A percentile compares a stretch with the other conserved stretches of the same genome.
These are phyloP conservation scores for Styela plicata DNA, from an alignment of 23 tunicate genomes.

Conservation along the genomic window DNA sequence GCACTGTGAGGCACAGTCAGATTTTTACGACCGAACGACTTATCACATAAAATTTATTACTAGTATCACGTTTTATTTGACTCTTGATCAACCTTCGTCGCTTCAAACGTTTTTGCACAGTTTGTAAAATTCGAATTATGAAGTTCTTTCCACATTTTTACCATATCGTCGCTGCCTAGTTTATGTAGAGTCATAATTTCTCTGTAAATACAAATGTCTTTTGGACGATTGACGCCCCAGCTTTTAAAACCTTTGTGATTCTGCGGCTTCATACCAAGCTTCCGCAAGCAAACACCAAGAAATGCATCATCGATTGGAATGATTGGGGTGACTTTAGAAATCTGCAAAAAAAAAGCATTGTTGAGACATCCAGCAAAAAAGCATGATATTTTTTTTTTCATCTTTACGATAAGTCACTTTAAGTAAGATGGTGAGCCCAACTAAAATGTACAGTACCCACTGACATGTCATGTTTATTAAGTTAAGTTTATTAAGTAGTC, in stretches of 20 bases:
- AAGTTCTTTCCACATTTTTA: constrained; percentile 79
- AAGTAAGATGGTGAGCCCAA: too few species aligned
- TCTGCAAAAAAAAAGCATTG: constrained; percentile 37
- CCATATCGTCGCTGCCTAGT: constrained; percentile 86
- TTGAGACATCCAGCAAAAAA: too few species aligned
- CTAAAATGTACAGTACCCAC: too few species aligned
- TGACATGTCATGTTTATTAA: too few species aligned
- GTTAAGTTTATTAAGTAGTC: too few species aligned
- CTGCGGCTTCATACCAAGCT: constrained; percentile 80
- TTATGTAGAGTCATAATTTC: constrained; percentile 99
- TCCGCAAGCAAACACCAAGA: constrained; percentile 92
- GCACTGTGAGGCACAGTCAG: too few species aligned
- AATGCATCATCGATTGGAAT: constrained; percentile 99
- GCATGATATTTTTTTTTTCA: too few species aligned
- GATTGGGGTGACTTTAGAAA: constrained; percentile 91
- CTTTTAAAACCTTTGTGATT: constrained; percentile 99
- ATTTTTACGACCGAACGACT: too few species aligned
- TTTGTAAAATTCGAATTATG: constrained; percentile 56
- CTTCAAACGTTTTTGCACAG: constrained; percentile 55
- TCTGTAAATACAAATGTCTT: constrained; percentile 86
- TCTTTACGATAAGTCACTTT: too few species aligned
- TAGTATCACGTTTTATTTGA: too few species aligned
- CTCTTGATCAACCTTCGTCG: too few species aligned
- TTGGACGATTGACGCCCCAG: constrained; percentile 94
- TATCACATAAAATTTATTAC: too few species aligned